Base-by-base conservation (phyloP, 2,888 invertebrate species). In the Pyrrhia umbra region DNA sequence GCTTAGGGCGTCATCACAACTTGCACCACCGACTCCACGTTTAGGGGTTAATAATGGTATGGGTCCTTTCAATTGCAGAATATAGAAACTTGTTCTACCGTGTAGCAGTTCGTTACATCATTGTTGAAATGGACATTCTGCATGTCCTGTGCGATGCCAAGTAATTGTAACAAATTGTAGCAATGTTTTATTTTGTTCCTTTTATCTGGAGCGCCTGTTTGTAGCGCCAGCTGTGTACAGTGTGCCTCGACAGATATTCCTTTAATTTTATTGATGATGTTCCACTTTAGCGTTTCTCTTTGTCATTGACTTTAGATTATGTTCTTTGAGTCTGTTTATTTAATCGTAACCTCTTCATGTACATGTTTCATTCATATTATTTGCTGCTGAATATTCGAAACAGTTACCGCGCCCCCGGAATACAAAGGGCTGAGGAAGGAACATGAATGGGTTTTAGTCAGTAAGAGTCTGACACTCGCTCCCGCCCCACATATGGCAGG, bases 121-220 rank as follows among this genome's bases (percentile, higher is more conserved):
- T 16, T 25, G 9, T 13, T 9, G 10, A 16, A 45, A 16, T 45
- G 6, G 13, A 27, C 15, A 6, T 72, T 64, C 77, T 77, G 65
- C 3, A 1, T 27, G 4, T 21, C 3, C 10, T 46, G n/a, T 21
- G 10, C 2, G 9, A 43, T 15, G 34, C 16, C 16, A 51, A 40
- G 57, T 77, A 72, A 72, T 77, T 65, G 59, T 59, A 77, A 72
- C 73, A 77, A 77, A 72, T 77, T 77, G 59, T 50, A 72, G 74
- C 67, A 42, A 77, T 72, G 77, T 77, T 77, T 65, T 65, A 73
- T 77, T 34, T 73, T 73, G 52, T 66, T 56, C 59, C 45, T 73
- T 73, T 77, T 65, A 77, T 65, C 58, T 65, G 20, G 52, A 43
- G 39, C 65, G 18, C 45, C 30, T 50, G 39, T 54, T 47, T 49